A percentile compares a stretch with the other conserved stretches of the same genome.
These are phyloP conservation scores for Ashinkailepas kermadecensis DNA, from an alignment of 2,888 invertebrate species.

Conservation along the genomic window DNA sequence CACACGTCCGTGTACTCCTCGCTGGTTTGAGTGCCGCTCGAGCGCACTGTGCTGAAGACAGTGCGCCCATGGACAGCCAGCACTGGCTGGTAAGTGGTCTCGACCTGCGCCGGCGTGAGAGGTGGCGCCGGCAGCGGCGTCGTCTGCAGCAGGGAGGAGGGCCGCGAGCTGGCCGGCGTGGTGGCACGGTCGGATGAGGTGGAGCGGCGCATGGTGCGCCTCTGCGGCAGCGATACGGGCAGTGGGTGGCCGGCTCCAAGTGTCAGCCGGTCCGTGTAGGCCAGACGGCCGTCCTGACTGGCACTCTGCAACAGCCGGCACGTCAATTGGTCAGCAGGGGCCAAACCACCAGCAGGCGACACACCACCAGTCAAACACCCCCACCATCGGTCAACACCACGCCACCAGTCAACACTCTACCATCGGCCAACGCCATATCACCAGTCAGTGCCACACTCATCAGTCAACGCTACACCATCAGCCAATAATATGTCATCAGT, in stretches of 20 bases:
- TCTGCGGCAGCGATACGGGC: neutral
- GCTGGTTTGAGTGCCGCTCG: slow-evolving; percentile 18
- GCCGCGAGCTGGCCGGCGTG: neutral
- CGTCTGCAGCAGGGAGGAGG: neutral
- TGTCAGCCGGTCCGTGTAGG: neutral
- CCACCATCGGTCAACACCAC: no score
- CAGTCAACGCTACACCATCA: no score
- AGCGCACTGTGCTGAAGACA: neutral
- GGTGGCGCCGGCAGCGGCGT: neutral
- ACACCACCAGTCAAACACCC: no score
- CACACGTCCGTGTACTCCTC: slow-evolving; percentile 22
- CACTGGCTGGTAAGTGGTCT: slow-evolving; percentile 1
- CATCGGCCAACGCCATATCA: no score
- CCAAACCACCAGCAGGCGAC: no score
- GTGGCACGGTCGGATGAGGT: neutral
- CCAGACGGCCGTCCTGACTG: slow-evolving; percentile 22
- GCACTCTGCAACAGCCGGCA: neutral
- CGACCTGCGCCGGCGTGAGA: neutral
- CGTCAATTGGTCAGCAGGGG: neutral
- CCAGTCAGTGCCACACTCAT: no score
- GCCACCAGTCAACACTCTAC: no score
- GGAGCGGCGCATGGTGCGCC: neutral
- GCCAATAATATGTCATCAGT: no score
- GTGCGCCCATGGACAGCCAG: neutral
- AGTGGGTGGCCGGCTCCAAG: neutral